Evolutionary conservation across 1,140 invertebrate genomes (phyloP), one percentile per base, ranked within the genome.

Genomic region (Scaptomyza graminum): DNA sequence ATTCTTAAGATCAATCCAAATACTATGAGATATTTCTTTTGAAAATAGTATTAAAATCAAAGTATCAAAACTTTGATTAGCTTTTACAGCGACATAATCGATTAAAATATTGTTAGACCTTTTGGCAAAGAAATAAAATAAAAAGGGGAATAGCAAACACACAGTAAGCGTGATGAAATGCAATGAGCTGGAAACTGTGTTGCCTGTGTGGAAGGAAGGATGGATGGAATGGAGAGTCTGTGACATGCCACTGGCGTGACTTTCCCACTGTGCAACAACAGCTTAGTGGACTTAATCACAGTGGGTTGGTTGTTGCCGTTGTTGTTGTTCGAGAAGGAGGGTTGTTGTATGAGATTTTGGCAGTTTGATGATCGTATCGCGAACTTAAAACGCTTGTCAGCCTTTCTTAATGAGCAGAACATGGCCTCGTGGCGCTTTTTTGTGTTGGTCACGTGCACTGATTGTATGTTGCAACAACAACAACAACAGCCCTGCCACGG

Each of bases 391-490:
- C 70, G 78, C 74, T 85, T 87, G 81, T 85, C 81, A 77, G 71
- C 57, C 52, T 63, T 60, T 64, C 65, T 73, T 88, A 87, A 87
- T 87, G 83, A 87, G 79, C 84, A 73, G 72, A 88, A 88, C 83
- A 54, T 60, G 34, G 83, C 59, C 82, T 85, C 82, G 82, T 85
- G 79, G 56, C 80, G 64, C 56, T 18, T 34, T 16, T 79, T 79
- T 79, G 83, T 76, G 59, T 49, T 52, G 68, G 82, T 73, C 82
- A 87, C 83, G 83, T 87, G 83, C 70, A 68, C 70, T 74, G 70
- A 74, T 72, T 34, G 31, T 34, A 7, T 72, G 69, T 34, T 39
- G 67, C 60, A 63, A 15, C 0, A 22, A 22, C 18, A 18, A 18
- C 56, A 41, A 34, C 49, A 16, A 34, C 22, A 63, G 44, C 15